Evolutionary conservation across 1,140 invertebrate genomes (phyloP).

Genomic region (Lysiphlebus fabarum): DNA sequence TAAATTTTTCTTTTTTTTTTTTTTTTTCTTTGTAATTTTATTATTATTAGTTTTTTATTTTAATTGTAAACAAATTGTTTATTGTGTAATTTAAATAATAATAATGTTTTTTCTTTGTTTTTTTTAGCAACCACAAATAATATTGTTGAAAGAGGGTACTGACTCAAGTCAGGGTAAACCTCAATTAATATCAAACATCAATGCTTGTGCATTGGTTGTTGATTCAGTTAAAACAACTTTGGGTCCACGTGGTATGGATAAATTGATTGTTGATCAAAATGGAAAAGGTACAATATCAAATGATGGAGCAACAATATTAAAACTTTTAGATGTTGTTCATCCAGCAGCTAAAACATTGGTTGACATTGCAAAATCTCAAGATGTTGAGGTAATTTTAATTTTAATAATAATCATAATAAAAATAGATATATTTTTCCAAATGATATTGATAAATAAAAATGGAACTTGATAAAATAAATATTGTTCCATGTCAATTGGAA

Average conservation of each 20-base stretch:
- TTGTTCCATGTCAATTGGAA: conserved; percentile 16
- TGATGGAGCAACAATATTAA: conserved; percentile 99
- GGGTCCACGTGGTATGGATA: conserved; percentile 99
- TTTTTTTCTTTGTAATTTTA: no score
- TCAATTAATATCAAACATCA: conserved; percentile 97
- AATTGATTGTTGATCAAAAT: conserved; percentile 88
- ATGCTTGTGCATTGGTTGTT: conserved; percentile 95
- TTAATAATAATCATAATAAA: background rate
- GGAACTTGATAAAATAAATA: background rate
- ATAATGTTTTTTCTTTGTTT: conserved; percentile 23
- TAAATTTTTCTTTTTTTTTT: no score
- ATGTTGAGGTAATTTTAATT: conserved; percentile 79
- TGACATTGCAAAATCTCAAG: conserved; percentile 99
- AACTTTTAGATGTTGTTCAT: conserved; percentile 94
- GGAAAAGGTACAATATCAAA: conserved; percentile 97
- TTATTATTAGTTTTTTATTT: no score
- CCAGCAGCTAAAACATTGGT: conserved; percentile 96
- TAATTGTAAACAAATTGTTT: no score
- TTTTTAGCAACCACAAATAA: conserved; percentile 93
- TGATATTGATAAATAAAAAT: background rate
- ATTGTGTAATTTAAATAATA: no score
- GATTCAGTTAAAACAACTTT: conserved; percentile 96
- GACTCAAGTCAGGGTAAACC: conserved; percentile 93
- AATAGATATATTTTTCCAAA: conserved; percentile 11
- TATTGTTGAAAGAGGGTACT: conserved; percentile 96